Evolutionary conservation across 2,113 vertebrate genomes (phyloP), one percentile per base, ranked within the genome.

Genomic region (Cettia cetti): DNA sequence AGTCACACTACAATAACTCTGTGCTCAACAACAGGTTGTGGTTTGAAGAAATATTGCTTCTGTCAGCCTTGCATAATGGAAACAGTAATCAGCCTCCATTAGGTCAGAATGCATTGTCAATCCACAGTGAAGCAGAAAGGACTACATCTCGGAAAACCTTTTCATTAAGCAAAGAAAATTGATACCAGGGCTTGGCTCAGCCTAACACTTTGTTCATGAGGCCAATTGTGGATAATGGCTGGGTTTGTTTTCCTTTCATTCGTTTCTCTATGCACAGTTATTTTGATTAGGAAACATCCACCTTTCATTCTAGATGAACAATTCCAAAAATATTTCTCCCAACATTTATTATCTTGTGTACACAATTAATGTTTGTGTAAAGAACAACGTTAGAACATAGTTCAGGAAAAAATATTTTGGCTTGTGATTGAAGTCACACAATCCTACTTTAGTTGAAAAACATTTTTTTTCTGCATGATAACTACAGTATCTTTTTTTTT

Each of bases 51-150:
- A 93, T 96, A 94, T 68, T 94, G 90, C 90, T 96, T 95, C 94
- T 96, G 87, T 94, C 95, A 96, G 92, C 85, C 80, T 92, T 86
- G 82, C 87, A 92, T 96, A 95, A 96, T 94, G 72, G 86, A 86
- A 96, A 89, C 60, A 94, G 88, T 93, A 93, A 97, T 96, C 96
- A 96, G 94, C 72, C 92, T 64, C 94, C 90, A 94, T 97, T 96
- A 97, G 94, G 94, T 96, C 95, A 95, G 92, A 93, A 92, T 92
- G 90, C 52, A 92, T 96, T 96, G 95, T 96, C 90, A 90, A 90
- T 94, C 92, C 86, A 96, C 93, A 96, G 90, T 12, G 94, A 83
- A 92, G 93, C 95, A 97, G 95, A 96, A 96, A 94, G 90, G 92
- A 80, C 94, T 93, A 78, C 89, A 90, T 88, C 88, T 95, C 71